Base-by-base conservation (phyloP, 1,140 invertebrate genomes). In the Daktulosphaira vitifoliae region DNA sequence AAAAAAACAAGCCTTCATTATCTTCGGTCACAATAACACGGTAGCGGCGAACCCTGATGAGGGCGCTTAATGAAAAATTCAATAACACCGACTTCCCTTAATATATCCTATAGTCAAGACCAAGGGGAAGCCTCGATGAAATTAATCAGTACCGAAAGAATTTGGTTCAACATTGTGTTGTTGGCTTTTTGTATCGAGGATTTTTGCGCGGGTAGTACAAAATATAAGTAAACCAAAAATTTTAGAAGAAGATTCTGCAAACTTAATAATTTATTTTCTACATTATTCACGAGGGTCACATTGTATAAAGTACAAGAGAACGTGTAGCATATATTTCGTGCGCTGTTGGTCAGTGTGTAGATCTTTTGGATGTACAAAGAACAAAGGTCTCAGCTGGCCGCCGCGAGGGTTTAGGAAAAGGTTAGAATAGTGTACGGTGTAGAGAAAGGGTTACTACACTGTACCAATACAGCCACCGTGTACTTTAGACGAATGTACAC, bases 61-160 rank as follows among this genome's bases (percentile, higher is more conserved):
- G 42, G 54, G 54, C 23, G 54, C 54, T 62, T 62, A 62, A 62
- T 62, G 54, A 62, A 62, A 62, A 62, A 62, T 62, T 62, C 54
- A 62, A 62, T 62, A 62, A 62, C 38, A 13, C 53, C 50, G n/a
- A 7, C 49, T 1, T 4, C 11, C 5, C 52, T 33, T 33, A n/a
- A n/a, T 15, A 7, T 37, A n/a, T 29, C 18, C 15, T 8, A 8
- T 11, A 25, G 11, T 11, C 18, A 16, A 13, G 18, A 20, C 54
- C 54, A 39, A 39, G 37, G 38, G 54, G 39, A 18, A 18, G 13
- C 23, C 39, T 46, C n/a, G 54, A 39, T 16, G 42, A 39, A 62
- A 62, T 62, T 62, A 62, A 62, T 62, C 54, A 62, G 54, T 46
- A 4, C 54, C 42, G 38, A 25, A 62, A 46, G 54, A 46, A 62